phyloP scores from a whole-genome alignment of 2,888 invertebrate species.

The Stictocephala bisonia region DNA sequence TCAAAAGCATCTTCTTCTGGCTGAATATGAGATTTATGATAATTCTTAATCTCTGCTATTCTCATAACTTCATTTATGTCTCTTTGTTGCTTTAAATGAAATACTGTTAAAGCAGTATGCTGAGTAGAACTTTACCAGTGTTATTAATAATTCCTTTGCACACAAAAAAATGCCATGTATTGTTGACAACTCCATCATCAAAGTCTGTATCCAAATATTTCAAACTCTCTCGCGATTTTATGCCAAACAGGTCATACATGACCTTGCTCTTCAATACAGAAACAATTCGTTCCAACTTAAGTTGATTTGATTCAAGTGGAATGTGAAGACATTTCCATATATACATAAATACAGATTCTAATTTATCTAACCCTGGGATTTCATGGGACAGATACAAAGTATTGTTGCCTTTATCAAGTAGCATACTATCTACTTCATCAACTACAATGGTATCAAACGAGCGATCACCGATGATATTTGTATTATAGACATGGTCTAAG shows the following conservation, averaged over 20 bases:
- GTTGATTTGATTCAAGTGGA: too few species aligned
- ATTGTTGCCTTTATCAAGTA: conserved; percentile 64
- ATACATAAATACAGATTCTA: conserved; percentile 61
- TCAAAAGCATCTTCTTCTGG: conserved; percentile 56
- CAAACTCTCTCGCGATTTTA: conserved; percentile 53
- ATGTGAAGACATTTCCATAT: too few species aligned
- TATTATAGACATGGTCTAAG: conserved; percentile 61
- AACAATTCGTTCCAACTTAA: not conserved
- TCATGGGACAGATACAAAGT: conserved; percentile 63
- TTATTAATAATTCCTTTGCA: not conserved
- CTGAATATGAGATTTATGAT: conserved; percentile 55
- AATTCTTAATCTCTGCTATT: conserved; percentile 55
- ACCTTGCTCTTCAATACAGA: conserved; percentile 37
- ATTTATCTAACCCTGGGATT: conserved; percentile 62
- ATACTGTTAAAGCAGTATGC: conserved; percentile 48
- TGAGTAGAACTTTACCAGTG: not conserved
- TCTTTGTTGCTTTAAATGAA: conserved; percentile 54
- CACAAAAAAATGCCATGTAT: not conserved
- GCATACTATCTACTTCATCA: conserved; percentile 65
- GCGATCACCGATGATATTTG: conserved; percentile 60
- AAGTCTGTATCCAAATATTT: conserved; percentile 49
- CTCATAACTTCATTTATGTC: conserved; percentile 55
- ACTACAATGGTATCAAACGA: conserved; percentile 61
- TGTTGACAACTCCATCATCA: conserved; percentile 50
- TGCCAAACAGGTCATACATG: conserved; percentile 53